Evolutionary conservation across 2,797 vertebrate species (phyloP), one percentile per base, ranked within the genome.

Genomic region (Hozukius guyotensis): DNA sequence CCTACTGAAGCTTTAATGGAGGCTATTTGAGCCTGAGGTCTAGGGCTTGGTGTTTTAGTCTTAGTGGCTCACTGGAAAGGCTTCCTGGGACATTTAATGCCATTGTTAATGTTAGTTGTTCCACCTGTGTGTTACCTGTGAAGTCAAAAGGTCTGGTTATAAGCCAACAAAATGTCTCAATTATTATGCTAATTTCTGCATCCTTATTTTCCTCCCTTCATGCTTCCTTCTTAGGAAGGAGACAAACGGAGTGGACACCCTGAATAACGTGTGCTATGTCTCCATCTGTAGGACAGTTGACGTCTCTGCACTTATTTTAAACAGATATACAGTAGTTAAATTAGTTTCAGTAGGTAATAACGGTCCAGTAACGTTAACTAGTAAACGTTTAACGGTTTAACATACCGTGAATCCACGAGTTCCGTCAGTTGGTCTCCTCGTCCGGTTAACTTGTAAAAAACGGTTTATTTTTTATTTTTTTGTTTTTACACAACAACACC

Each of bases 221-320:
- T 18, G 20, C 2, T 11, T 65, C n/a, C 38, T 64, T 59, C 38
- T 46, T 16, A 2, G 16, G 6, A 25, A 52, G 10, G 20, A 52
- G 24, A 72, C 1, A 53, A 73, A 73, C 20, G 10, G 16, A 27
- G 60, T 16, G 2, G 5, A 2, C 2, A 8, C 31, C 7, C 18
- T 2, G 0, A 9, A 68, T 34, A 68, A 24, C 5, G 7, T 49
- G 71, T 66, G 14, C 69, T 32, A 25, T 89, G 88, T 88, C 90
- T 78, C 92, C 91, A 81, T 77, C 91, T 91, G 56, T 24, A 31
- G 89, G 82, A 1, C 69, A 63, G 0, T 8, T 6, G 5, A 49
- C 1, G 13, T 61, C 55, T 34, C 14, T 75, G 34, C 76, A 82
- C 22, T 4, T 34, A 57, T 9, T 14, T 34, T 1, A 7, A 8